Evolutionary conservation across 1,140 invertebrate species (phyloP).

Genomic region (Bombus affinis): DNA sequence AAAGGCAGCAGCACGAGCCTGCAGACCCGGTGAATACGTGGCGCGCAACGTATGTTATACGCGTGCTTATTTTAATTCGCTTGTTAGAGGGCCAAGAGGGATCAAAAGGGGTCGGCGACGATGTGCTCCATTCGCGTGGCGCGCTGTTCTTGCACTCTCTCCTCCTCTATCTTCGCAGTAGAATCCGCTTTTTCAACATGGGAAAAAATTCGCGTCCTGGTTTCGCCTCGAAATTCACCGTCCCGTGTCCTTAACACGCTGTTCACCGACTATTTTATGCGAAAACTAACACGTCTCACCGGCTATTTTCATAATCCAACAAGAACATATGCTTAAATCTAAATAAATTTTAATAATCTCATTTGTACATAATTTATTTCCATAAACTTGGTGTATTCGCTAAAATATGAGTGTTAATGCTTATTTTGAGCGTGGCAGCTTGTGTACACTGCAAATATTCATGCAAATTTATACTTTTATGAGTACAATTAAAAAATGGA

Average conservation of each 20-base stretch:
- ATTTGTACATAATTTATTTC: background rate
- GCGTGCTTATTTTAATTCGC: slow-evolving; percentile 63
- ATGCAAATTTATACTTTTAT: too few species aligned
- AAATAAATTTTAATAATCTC: background rate
- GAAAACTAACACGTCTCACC: background rate
- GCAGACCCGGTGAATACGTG: slow-evolving; percentile 40
- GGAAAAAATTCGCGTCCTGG: slow-evolving; percentile 7
- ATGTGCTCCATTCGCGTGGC: slow-evolving; percentile 29
- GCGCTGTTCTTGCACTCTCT: background rate
- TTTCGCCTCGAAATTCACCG: background rate
- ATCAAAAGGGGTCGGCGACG: slow-evolving; percentile 37
- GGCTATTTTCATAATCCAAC: background rate
- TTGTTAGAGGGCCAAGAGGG: slow-evolving; percentile 33
- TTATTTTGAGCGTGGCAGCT: too few species aligned
- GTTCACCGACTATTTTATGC: too few species aligned
- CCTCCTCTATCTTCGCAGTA: background rate
- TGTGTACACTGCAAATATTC: too few species aligned
- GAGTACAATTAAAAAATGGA: too few species aligned
- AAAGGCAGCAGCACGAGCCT: slow-evolving; percentile 42
- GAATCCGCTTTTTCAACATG: slow-evolving; percentile 4
- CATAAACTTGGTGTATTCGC: too few species aligned
- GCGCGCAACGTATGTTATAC: slow-evolving; percentile 23
- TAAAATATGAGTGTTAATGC: too few species aligned
- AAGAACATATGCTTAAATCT: slow-evolving; percentile 1
- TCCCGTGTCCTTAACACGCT: background rate